These are phyloP conservation scores for Stratiomys singularior DNA, from an alignment of 2,888 invertebrate genomes.

Conservation along the genomic window DNA sequence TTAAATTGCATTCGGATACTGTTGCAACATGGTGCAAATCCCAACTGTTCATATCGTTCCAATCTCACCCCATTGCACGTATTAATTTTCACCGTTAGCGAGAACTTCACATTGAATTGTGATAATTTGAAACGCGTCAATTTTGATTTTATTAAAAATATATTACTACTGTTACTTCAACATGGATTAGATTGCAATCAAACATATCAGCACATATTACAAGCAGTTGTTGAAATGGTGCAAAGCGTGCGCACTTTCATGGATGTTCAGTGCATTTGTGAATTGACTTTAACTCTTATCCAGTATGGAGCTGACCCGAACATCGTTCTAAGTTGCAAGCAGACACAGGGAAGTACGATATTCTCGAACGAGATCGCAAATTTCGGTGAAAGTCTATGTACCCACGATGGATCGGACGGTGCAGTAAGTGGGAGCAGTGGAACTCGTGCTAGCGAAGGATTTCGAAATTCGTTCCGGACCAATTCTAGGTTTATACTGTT, in stretches of 20 bases:
- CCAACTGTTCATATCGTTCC: constrained; percentile 76
- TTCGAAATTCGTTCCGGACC: constrained; percentile 66
- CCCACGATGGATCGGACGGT: constrained; percentile 47
- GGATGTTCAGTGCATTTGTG: constrained; percentile 77
- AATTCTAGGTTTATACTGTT: constrained; percentile 71
- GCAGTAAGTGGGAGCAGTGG: constrained; percentile 48
- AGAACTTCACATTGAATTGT: constrained; percentile 75
- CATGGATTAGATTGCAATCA: constrained; percentile 76
- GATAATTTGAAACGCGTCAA: constrained; percentile 74
- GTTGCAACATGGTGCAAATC: constrained; percentile 76
- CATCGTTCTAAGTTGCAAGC: constrained; percentile 68
- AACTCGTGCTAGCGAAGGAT: constrained; percentile 58
- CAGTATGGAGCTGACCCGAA: constrained; percentile 82
- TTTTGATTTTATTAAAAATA: constrained; percentile 76
- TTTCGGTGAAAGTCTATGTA: constrained; percentile 61
- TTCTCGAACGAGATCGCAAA: constrained; percentile 65
- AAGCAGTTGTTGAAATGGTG: constrained; percentile 77
- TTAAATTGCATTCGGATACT: constrained; percentile 76
- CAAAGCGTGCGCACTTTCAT: constrained; percentile 72
- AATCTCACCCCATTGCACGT: constrained; percentile 77
- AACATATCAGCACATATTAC: constrained; percentile 76
- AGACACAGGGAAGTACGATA: constrained; percentile 63
- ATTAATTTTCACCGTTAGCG: constrained; percentile 76
- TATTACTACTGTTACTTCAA: constrained; percentile 72
- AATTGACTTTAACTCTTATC: constrained; percentile 75